Evolutionary conservation across 2,113 vertebrate species (phyloP).

Genomic region (Chaetura pelagica): DNA sequence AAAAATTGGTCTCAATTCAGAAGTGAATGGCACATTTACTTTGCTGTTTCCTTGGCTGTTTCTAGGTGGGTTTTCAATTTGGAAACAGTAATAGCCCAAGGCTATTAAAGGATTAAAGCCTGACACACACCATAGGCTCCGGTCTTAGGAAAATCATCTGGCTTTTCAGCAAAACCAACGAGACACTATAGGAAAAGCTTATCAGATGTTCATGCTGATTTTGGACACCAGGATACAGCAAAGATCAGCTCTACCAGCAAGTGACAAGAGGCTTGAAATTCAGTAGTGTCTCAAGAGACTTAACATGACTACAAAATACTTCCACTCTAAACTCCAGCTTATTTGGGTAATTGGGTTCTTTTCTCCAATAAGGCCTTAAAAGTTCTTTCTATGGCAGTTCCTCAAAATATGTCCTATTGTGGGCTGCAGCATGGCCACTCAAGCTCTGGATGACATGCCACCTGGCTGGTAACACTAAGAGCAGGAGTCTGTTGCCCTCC

Average conservation of each 20-base stretch:
- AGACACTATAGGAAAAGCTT: neutral
- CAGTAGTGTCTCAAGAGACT: neutral
- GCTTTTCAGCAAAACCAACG: neutral
- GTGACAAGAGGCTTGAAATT: neutral
- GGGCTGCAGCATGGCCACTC: neutral
- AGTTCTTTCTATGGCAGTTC: neutral
- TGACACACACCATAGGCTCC: neutral
- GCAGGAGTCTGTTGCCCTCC: neutral
- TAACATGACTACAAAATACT: neutral
- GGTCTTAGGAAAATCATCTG: neutral
- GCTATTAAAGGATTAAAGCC: neutral
- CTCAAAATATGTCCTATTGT: neutral
- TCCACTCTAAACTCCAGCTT: neutral
- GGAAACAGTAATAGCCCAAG: neutral
- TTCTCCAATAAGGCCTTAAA: neutral
- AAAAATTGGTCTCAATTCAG: neutral
- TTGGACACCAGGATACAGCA: neutral
- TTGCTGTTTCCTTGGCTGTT: neutral
- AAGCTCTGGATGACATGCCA: rapidly evolving
- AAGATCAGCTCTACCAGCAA: neutral
- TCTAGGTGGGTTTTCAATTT: neutral
- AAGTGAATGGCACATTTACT: neutral
- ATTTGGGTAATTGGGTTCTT: neutral
- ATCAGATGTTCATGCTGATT: neutral
- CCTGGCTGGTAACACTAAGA: neutral